These are phyloP conservation scores for Tretioscincus oriximinensis DNA, from an alignment of 2,113 vertebrate genomes.

Conservation along the genomic window DNA sequence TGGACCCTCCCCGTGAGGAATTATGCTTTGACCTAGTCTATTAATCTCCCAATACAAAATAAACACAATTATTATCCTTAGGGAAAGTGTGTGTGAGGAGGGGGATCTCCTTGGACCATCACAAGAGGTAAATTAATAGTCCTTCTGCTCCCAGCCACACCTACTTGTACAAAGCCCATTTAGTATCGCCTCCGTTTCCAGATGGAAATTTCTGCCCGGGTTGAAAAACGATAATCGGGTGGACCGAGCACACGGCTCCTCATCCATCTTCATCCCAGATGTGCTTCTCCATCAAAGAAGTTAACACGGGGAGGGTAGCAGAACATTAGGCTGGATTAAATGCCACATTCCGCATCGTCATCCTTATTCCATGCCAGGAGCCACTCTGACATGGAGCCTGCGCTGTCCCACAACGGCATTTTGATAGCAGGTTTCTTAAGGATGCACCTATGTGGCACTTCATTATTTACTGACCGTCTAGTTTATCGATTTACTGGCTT, in stretches of 20 bases:
- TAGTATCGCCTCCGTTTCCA: conserved; percentile 43
- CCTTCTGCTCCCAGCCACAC: conserved; percentile 50
- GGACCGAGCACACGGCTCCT: conserved; percentile 17
- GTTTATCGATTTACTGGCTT: no score
- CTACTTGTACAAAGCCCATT: conserved; percentile 23
- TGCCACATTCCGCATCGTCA: no score
- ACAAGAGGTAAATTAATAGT: conserved; percentile 80
- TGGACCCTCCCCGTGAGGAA: conserved; percentile 61
- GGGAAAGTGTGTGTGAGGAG: not conserved
- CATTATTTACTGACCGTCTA: no score
- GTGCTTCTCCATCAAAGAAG: not conserved
- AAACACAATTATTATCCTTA: conserved; percentile 59
- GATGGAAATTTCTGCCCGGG: conserved; percentile 25
- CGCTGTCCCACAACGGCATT: no score
- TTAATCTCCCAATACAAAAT: conserved; percentile 82
- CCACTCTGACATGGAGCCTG: no score
- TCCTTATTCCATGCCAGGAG: no score
- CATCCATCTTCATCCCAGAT: conserved; percentile 34
- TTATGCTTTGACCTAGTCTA: conserved; percentile 74
- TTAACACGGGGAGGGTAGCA: not conserved
- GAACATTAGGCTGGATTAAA: not conserved
- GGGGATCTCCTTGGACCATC: conserved; percentile 63
- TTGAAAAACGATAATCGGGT: conserved; percentile 11
- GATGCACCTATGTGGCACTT: no score
- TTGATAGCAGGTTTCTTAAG: no score